phyloP scores from a whole-genome alignment of 1,140 invertebrate genomes.

The Colletes gigas region DNA sequence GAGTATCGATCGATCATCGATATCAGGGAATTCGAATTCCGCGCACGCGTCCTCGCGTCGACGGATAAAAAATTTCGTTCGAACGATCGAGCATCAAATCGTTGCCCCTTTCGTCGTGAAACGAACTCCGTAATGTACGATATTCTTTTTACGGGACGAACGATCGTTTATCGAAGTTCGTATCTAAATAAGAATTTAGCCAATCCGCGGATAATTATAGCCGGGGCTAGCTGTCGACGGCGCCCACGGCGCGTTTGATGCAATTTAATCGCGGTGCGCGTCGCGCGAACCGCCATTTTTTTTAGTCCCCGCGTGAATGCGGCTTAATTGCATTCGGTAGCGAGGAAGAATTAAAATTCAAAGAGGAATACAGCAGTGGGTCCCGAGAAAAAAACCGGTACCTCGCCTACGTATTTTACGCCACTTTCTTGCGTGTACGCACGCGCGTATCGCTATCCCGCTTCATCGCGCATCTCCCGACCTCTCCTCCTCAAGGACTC shows the following conservation, averaged over 20 bases:
- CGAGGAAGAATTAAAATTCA: conserved; percentile 59
- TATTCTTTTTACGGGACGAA: no score
- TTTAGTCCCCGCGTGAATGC: conserved; percentile 4
- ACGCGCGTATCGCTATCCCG: conserved; percentile 48
- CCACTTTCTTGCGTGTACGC: conserved; percentile 65
- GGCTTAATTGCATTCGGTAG: conserved; percentile 50
- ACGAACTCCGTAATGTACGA: no score
- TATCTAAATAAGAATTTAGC: no score
- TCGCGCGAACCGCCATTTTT: not conserved
- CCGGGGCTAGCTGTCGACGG: conserved; percentile 10
- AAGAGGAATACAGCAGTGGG: conserved; percentile 41
- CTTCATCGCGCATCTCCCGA: conserved; percentile 21
- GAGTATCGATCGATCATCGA: no score
- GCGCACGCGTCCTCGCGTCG: no score
- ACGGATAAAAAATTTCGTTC: no score
- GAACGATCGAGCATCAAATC: no score
- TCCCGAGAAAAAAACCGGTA: conserved; percentile 53
- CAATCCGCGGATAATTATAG: conserved; percentile 1
- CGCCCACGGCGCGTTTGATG: not conserved
- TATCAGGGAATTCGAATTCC: no score
- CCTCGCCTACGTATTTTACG: conserved; percentile 64
- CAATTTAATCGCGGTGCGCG: conserved; percentile 17
- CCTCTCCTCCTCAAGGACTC: conserved; percentile 55
- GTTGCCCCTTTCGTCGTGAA: no score
- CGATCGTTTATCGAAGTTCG: no score